Base-by-base conservation (phyloP, 2,888 invertebrate species). In the Cerastoderma edule region DNA sequence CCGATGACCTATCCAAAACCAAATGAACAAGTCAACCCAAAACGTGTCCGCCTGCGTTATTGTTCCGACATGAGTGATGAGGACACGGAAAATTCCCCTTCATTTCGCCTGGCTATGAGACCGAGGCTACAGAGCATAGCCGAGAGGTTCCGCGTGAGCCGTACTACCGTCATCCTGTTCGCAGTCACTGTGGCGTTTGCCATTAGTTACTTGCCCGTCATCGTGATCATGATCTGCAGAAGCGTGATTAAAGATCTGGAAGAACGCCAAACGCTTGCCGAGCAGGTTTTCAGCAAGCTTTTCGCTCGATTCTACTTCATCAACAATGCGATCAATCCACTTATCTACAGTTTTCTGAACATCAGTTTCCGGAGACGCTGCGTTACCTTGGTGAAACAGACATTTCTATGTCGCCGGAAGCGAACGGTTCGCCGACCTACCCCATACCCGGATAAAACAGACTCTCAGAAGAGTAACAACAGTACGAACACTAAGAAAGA, bases 61-160 rank as follows among this genome's bases (percentile, higher is more conserved):
- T 67, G 83, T 46, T 83, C 86, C 6, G 87, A 86, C 65, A 60
- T 75, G 28, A 88, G 86, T 70, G 83, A 80, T 46, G 87, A 87
- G 1, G 88, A 86, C 33, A 53, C 68, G 4, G 50, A 71, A 30
- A 63, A 69, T 24, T 67, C 60, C 22, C 28, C 28, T 3, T 32
- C 68, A 5, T 54, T 72, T 13, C 63, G 48, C 5, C 13, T 56
- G 6, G 57, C 67, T 10, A 65, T 74, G 30, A 63, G 75, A 32
- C 80, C 80, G 19, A 75, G 72, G 35, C 67, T 82, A 10, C 71
- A 78, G 24, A 80, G 74, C 46, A 78, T 80, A 32, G 76, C 80
- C 4, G 75, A 75, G 22, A 75, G 74, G 33, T 72, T 85, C 30
- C 78, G 76, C 33, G 76, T 83, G 1, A 85, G 77, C 39, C 75